Evolutionary conservation across 1,140 invertebrate species (phyloP).

Genomic region (Conus ventricosus): DNA sequence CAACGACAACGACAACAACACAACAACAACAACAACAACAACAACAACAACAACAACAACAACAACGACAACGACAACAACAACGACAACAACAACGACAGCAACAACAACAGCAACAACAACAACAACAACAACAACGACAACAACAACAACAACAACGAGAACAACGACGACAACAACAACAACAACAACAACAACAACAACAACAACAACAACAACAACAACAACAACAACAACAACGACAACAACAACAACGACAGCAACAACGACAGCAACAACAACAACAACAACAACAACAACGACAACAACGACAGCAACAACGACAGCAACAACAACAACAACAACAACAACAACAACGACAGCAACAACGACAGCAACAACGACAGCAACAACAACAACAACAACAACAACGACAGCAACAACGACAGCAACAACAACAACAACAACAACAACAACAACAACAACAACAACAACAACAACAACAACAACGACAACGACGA

Average conservation of each 20-base stretch:
- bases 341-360: neutral
- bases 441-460: neutral
- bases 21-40: too few relatives aligned
- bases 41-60: too few relatives aligned
- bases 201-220: neutral
- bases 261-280: neutral
- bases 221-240: slow-evolving; percentile 4
- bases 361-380: neutral
- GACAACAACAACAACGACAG: neutral
- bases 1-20: too few relatives aligned
- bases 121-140: too few relatives aligned
- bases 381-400: neutral
- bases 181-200: neutral
- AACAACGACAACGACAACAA: too few relatives aligned
- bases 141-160: too few relatives aligned
- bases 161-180: too few relatives aligned
- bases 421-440: neutral
- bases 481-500: neutral
- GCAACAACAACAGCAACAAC: too few relatives aligned
- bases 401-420: neutral
- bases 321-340: slow-evolving; percentile 3
- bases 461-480: neutral
- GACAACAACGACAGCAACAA: neutral
- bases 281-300: neutral
- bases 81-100: too few relatives aligned